These are phyloP conservation scores for Pogona vitticeps DNA, from an alignment of 2,113 vertebrate genomes.

Conservation along the genomic window DNA sequence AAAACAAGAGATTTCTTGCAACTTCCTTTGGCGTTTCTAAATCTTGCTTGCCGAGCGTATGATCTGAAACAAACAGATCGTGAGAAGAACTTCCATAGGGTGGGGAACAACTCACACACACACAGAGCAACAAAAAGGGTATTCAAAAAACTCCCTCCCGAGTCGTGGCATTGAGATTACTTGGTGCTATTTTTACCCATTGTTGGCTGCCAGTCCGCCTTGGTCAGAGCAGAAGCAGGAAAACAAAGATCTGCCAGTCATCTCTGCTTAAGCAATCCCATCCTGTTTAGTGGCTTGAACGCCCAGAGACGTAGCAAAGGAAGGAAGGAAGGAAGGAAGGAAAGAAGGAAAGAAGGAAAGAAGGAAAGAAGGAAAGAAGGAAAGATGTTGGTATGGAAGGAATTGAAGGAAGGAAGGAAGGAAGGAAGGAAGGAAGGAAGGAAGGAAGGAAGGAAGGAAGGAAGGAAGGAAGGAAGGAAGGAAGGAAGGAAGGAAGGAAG, in stretches of 20 bases:
- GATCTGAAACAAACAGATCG: too few relatives aligned
- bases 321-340: not conserved
- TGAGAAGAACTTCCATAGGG: not conserved
- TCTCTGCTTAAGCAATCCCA: not conserved
- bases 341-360: too few relatives aligned
- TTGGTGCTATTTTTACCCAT: not conserved
- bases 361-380: too few relatives aligned
- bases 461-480: too few relatives aligned
- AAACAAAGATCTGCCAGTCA: not conserved
- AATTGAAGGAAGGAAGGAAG: too few relatives aligned
- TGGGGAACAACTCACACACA: too few relatives aligned
- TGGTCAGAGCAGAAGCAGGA: not conserved
- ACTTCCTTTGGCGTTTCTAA: too few relatives aligned
- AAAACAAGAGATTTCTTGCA: constrained; percentile 22
- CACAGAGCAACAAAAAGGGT: not conserved
- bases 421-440: too few relatives aligned
- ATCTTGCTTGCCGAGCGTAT: too few relatives aligned
- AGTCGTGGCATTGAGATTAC: not conserved
- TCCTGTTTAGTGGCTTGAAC: not conserved
- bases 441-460: too few relatives aligned
- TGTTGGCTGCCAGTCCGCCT: not conserved
- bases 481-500: too few relatives aligned
- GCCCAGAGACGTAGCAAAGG: not conserved
- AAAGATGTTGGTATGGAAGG: too few relatives aligned
- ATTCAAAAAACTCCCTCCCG: not conserved